A percentile compares a stretch with the other conserved stretches of the same genome.
These are phyloP conservation scores for Trissolcus japonicus DNA, from an alignment of 2,888 invertebrate species.

Conservation along the genomic window DNA sequence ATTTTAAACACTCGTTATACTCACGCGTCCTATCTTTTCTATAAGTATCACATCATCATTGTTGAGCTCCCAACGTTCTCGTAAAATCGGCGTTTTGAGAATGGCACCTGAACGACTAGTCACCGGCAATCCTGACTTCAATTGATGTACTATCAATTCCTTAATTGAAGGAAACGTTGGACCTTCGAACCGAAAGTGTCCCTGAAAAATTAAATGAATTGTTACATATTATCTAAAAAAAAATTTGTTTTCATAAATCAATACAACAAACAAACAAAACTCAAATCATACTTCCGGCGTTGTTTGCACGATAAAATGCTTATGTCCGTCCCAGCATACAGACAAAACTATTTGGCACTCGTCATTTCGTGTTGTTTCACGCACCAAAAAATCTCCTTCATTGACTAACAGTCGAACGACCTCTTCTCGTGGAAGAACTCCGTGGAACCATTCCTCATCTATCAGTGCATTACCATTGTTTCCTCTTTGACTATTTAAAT, in stretches of 20 bases:
- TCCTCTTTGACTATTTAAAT: conserved; percentile 66
- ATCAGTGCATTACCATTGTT: conserved; percentile 82
- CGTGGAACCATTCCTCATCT: conserved; percentile 98
- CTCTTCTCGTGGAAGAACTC: conserved; percentile 95
- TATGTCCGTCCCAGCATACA: conserved; percentile 96
- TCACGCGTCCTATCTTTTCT: conserved; percentile 95
- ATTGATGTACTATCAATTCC: conserved; percentile 93
- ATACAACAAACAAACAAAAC: not conserved
- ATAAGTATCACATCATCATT: conserved; percentile 94
- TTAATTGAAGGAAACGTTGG: conserved; percentile 94
- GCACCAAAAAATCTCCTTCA: conserved; percentile 95
- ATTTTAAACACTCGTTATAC: conserved; percentile 65
- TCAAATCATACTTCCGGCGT: conserved; percentile 85
- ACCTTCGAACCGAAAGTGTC: conserved; percentile 95
- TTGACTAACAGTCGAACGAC: conserved; percentile 92
- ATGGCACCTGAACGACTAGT: conserved; percentile 95
- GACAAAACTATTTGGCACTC: conserved; percentile 95
- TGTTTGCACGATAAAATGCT: conserved; percentile 98
- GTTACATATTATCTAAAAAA: not conserved
- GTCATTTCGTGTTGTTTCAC: conserved; percentile 94
- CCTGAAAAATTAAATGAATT: conserved; percentile 78
- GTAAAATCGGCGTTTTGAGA: conserved; percentile 88
- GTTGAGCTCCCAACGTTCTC: conserved; percentile 96
- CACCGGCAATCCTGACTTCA: conserved; percentile 89
- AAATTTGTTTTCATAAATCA: not conserved